A percentile compares a stretch with the other conserved stretches of the same genome.
phyloP scores from a whole-genome alignment of 1,140 invertebrate genomes.

The Campoletis sonorensis region DNA sequence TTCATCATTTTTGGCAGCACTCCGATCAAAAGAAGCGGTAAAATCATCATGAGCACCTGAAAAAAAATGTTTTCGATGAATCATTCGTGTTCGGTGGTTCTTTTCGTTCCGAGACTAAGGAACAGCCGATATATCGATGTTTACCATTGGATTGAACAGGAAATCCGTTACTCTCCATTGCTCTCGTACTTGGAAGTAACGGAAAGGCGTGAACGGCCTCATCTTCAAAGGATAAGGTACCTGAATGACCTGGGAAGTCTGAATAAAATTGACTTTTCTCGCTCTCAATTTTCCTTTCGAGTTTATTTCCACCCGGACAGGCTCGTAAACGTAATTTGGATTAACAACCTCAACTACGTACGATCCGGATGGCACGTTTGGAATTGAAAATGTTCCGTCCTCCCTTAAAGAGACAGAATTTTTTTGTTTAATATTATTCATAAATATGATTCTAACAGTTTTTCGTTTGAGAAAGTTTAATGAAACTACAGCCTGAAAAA shows the following conservation, averaged over 20 bases:
- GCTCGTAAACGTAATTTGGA: slow-evolving; percentile 94
- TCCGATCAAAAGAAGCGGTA: slow-evolving; percentile 94
- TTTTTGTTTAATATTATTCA: background rate
- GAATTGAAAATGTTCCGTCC: slow-evolving; percentile 95
- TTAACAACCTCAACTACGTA: slow-evolving; percentile 96
- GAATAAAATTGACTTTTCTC: slow-evolving; percentile 95
- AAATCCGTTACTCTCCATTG: slow-evolving; percentile 97
- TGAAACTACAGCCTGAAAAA: no score
- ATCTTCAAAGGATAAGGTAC: slow-evolving; percentile 94
- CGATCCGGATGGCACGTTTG: slow-evolving; percentile 94
- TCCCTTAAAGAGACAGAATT: slow-evolving; percentile 77
- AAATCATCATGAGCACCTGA: slow-evolving; percentile 95
- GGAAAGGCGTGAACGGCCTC: slow-evolving; percentile 87
- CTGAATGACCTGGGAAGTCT: slow-evolving; percentile 91
- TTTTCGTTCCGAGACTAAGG: background rate
- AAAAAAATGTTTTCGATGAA: slow-evolving; percentile 45
- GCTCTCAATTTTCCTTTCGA: slow-evolving; percentile 97
- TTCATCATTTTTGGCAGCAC: slow-evolving; percentile 97
- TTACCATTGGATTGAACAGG: slow-evolving; percentile 95
- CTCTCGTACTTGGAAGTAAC: slow-evolving; percentile 96
- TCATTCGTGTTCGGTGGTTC: background rate
- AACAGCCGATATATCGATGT: background rate
- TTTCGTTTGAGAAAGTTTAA: no score
- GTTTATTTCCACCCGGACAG: slow-evolving; percentile 95
- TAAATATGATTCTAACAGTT: no score